Percentiles rank a stretch among this genome's conserved stretches.
Evolutionary conservation across 2,113 vertebrate genomes (phyloP).

Genomic region (Geothlypis trichas): DNA sequence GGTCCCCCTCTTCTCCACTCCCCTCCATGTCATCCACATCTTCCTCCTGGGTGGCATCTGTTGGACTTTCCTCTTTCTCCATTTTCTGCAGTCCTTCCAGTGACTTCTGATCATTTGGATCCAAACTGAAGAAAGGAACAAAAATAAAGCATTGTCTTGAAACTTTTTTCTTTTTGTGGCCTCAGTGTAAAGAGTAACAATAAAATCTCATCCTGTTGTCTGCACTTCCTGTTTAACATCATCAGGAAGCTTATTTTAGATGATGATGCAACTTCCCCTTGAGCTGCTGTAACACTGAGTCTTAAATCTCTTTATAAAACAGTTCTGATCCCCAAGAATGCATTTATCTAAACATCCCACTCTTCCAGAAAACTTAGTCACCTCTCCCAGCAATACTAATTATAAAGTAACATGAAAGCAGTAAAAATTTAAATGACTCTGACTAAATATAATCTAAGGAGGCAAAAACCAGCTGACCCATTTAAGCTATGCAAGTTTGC

Average conservation of each 20-base stretch:
- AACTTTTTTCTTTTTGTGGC: neutral
- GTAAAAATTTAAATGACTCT: neutral
- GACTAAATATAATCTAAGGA: neutral
- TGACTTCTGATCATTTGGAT: constrained; percentile 98
- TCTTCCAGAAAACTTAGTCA: neutral
- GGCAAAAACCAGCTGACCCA: neutral
- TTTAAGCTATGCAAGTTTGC: neutral
- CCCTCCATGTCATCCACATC: constrained; percentile 99
- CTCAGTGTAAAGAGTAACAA: neutral
- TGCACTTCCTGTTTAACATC: neutral
- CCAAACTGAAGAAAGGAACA: constrained; percentile 81
- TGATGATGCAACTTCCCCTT: neutral
- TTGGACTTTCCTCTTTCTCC: constrained; percentile 98
- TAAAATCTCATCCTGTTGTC: neutral
- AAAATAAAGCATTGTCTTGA: constrained; percentile 4
- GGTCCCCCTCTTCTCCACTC: constrained; percentile 95
- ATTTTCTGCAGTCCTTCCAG: constrained; percentile 98
- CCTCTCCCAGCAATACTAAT: neutral
- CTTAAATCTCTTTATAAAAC: neutral
- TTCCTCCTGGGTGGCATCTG: constrained; percentile 94
- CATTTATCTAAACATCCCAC: neutral
- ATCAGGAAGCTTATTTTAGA: neutral
- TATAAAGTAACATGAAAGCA: neutral
- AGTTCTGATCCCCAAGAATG: neutral
- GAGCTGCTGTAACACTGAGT: neutral